phyloP scores from a whole-genome alignment of 2,797 vertebrate genomes.

The Pantherophis vulpinus region DNA sequence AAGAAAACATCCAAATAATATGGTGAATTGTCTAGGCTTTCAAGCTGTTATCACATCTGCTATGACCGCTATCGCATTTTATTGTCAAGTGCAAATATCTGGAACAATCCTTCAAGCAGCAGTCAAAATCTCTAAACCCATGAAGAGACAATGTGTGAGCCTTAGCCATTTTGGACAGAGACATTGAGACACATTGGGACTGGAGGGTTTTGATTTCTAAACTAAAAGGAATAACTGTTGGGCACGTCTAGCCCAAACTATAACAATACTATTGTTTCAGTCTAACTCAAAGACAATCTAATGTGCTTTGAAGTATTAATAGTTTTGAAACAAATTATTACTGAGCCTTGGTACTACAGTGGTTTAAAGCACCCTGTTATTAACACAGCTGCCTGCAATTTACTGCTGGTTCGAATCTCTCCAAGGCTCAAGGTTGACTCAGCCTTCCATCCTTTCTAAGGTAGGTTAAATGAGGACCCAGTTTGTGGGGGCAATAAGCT shows the following conservation, averaged over 20 bases:
- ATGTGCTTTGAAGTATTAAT: neutral
- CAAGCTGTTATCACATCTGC: slow-evolving; percentile 37
- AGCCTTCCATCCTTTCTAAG: too few species aligned
- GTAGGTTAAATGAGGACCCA: too few species aligned
- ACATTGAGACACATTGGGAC: rapidly evolving
- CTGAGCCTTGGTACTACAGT: too few species aligned
- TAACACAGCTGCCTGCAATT: too few species aligned
- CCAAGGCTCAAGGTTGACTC: too few species aligned
- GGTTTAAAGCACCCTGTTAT: too few species aligned
- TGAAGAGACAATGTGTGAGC: neutral
- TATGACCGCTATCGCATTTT: slow-evolving; percentile 50
- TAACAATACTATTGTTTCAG: neutral
- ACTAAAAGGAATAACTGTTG: neutral
- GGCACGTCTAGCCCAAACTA: neutral
- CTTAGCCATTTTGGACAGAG: slow-evolving; percentile 3
- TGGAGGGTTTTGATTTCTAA: neutral
- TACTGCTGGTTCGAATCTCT: too few species aligned
- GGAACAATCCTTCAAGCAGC: slow-evolving; percentile 7
- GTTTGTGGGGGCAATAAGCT: too few species aligned
- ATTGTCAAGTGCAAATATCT: slow-evolving; percentile 27
- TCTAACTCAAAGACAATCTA: neutral
- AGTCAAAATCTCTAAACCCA: neutral
- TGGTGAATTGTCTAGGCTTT: neutral
- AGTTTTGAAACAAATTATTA: neutral
- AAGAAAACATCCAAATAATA: neutral